Conservation (phyloP, 2,797 vertebrate species). For the Malacoraja senta region DNA sequence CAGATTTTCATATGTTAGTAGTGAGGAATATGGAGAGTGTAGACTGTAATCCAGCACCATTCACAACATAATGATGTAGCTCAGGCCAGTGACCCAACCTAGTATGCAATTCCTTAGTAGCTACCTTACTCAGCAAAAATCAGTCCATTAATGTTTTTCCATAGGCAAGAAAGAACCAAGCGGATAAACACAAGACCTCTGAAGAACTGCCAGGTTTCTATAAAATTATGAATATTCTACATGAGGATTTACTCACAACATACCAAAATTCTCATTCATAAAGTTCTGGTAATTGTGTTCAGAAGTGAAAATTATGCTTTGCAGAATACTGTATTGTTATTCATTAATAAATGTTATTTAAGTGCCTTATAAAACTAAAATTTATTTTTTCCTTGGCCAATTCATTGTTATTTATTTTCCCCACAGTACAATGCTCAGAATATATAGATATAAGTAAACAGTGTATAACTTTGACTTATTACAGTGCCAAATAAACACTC, state of each 20-base stretch:
- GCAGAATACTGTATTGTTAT: slow-evolving; percentile 3
- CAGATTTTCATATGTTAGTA: slow-evolving; percentile 10
- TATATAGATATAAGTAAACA: not conserved
- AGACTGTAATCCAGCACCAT: not conserved
- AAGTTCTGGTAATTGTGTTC: not conserved
- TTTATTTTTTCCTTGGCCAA: slow-evolving; percentile 16
- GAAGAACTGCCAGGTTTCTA: slow-evolving; percentile 5
- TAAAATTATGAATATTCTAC: not conserved
- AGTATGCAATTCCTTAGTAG: slow-evolving; percentile 4
- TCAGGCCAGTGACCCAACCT: not conserved
- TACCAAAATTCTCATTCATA: not conserved
- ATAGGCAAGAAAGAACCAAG: not conserved
- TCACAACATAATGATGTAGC: not conserved
- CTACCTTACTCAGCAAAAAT: not conserved
- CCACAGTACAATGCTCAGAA: slow-evolving; percentile 22
- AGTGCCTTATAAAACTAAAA: slow-evolving; percentile 36
- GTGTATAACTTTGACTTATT: not conserved
- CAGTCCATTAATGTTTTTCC: not conserved
- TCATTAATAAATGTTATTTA: slow-evolving; percentile 27
- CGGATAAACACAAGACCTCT: not conserved
- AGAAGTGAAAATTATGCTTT: slow-evolving; percentile 7
- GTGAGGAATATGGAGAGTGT: not conserved
- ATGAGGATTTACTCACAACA: not conserved
- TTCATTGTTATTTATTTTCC: slow-evolving; percentile 16
- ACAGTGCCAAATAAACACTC: not conserved